Percentiles rank a stretch among this genome's conserved stretches.
Conservation (phyloP, 2,113 vertebrate species). For the Peromyscus maniculatus region DNA sequence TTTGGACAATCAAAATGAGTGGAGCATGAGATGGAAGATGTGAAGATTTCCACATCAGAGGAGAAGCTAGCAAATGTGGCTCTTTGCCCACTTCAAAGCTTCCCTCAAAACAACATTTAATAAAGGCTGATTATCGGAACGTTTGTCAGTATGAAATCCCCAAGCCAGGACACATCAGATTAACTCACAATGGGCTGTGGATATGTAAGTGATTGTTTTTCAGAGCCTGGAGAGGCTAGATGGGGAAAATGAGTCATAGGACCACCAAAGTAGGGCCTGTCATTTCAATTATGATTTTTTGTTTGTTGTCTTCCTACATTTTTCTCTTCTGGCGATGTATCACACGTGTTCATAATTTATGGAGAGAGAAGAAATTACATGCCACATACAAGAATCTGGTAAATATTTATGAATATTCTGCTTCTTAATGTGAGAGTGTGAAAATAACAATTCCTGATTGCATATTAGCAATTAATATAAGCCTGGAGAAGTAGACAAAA, state of each 20-base stretch:
- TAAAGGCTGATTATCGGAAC: not conserved
- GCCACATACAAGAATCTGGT: conserved; percentile 58
- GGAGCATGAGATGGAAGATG: not conserved
- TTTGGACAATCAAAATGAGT: not conserved
- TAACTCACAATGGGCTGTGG: not conserved
- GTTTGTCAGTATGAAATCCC: not conserved
- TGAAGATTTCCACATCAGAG: not conserved
- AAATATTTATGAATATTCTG: conserved; percentile 77
- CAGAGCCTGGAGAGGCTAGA: not conserved
- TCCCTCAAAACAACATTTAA: not conserved
- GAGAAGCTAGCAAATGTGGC: not conserved
- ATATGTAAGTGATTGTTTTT: not conserved
- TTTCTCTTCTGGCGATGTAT: not conserved
- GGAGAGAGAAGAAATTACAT: conserved; percentile 66
- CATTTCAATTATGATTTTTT: not conserved
- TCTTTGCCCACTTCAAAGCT: not conserved
- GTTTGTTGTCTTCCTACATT: conserved; percentile 3
- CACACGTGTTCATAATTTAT: conserved; percentile 68
- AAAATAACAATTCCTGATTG: conserved; percentile 72
- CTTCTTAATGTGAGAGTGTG: conserved; percentile 58
- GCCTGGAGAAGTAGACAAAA: conserved; percentile 42
- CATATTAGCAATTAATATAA: conserved; percentile 46
- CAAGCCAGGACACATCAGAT: not conserved
- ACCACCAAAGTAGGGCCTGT: not conserved
- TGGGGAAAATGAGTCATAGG: not conserved